Percentiles rank a stretch among this genome's conserved stretches.
Conservation (phyloP, 2,113 vertebrate genomes). For the Pelusios castaneus region DNA sequence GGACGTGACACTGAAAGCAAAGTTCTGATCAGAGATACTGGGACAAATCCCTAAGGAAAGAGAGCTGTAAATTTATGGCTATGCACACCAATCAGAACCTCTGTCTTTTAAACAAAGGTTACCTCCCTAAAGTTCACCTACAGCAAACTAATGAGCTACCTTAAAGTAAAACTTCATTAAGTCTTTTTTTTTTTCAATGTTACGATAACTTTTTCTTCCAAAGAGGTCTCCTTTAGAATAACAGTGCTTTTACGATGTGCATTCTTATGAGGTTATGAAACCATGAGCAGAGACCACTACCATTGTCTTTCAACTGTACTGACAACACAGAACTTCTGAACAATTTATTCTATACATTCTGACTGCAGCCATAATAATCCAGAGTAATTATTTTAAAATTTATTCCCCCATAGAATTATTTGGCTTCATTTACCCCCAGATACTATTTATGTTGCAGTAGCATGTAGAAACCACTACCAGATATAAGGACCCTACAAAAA, state of each 20-base stretch:
- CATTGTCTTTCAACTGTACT: neutral
- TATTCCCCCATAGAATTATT: neutral
- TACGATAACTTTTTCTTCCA: neutral
- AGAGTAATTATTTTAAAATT: neutral
- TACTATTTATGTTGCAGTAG: conserved; percentile 9
- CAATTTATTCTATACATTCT: neutral
- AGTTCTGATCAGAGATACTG: neutral
- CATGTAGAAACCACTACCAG: conserved; percentile 49
- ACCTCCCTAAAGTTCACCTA: neutral
- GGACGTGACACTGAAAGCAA: neutral
- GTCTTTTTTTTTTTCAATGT: neutral
- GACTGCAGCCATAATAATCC: neutral
- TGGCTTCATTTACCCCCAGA: conserved; percentile 35
- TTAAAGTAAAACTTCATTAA: neutral
- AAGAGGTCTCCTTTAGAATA: neutral
- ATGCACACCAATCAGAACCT: conserved; percentile 10
- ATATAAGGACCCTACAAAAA: neutral
- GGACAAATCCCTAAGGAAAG: neutral
- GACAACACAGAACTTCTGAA: neutral
- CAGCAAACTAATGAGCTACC: neutral
- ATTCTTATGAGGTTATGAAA: neutral
- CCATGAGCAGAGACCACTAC: neutral
- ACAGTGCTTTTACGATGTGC: neutral
- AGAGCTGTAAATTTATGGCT: neutral
- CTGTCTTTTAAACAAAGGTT: neutral